These are phyloP conservation scores for Eupeodes latifasciatus DNA, from an alignment of 2,888 invertebrate genomes.

Conservation along the genomic window DNA sequence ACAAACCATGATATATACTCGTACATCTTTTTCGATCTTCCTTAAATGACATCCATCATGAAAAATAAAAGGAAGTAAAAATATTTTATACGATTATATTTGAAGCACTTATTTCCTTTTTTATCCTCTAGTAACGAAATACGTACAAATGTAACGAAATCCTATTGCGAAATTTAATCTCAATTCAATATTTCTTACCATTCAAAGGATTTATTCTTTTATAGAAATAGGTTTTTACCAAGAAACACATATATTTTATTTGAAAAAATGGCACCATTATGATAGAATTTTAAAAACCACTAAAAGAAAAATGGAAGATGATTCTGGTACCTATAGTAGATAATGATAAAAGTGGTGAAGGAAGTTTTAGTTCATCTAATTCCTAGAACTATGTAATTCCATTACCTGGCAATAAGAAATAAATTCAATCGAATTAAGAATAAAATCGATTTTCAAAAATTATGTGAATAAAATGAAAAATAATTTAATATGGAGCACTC, in stretches of 20 bases:
- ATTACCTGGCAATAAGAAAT: constrained; percentile 69
- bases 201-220: neutral
- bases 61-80: constrained; percentile 33
- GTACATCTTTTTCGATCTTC: neutral
- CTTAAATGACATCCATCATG: neutral
- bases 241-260: too few species aligned
- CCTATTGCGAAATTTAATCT: constrained; percentile 22
- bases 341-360: neutral
- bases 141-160: constrained; percentile 50
- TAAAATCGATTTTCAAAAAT: constrained; percentile 42
- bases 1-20: neutral
- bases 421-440: constrained; percentile 71
- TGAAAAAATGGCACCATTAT: neutral
- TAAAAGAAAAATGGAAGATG: constrained; percentile 14
- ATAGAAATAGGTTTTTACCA: too few species aligned
- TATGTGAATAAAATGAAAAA: neutral
- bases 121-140: constrained; percentile 50
- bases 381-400: constrained; percentile 51
- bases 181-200: constrained; percentile 2
- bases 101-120: constrained; percentile 41
- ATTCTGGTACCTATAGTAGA: neutral
- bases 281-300: constrained; percentile 46
- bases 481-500: neutral
- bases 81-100: neutral
- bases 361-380: constrained; percentile 39